Percentiles rank a stretch among this genome's conserved stretches.
Evolutionary conservation across 2,888 invertebrate genomes (phyloP).

Genomic region (Azorinus chamasolen): DNA sequence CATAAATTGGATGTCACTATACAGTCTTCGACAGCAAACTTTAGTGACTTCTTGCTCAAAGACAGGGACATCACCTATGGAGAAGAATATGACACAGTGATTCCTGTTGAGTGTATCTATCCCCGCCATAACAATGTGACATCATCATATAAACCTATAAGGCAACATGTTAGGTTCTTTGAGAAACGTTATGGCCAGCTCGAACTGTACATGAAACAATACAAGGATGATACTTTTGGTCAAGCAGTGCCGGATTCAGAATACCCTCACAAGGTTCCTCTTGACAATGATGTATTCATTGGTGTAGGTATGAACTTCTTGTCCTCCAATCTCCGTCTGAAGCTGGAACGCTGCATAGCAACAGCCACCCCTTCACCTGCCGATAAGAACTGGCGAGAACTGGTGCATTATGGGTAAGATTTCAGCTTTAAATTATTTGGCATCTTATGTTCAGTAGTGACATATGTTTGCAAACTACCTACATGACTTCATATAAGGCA

Average conservation of each 20-base stretch:
- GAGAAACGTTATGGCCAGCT: conserved; percentile 64
- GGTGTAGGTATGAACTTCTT: conserved; percentile 45
- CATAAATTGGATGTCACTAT: conserved; percentile 7
- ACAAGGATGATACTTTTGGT: conserved; percentile 35
- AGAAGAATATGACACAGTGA: conserved; percentile 55
- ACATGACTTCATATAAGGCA: too few species aligned
- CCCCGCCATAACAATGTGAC: conserved; percentile 48
- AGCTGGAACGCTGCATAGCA: conserved; percentile 61
- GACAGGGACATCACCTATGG: conserved; percentile 43
- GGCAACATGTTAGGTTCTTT: conserved; percentile 59
- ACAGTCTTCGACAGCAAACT: conserved; percentile 7
- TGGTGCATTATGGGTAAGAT: conserved; percentile 61
- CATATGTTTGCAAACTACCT: too few species aligned
- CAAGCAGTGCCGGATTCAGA: conserved; percentile 24
- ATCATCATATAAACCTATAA: conserved; percentile 52
- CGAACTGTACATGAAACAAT: conserved; percentile 59
- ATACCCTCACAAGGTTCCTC: conserved; percentile 45
- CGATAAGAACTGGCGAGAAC: conserved; percentile 53
- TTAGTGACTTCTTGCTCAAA: neutral
- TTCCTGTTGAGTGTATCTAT: conserved; percentile 67
- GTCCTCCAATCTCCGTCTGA: conserved; percentile 34
- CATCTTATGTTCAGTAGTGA: too few species aligned
- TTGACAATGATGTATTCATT: conserved; percentile 59
- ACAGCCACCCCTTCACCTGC: conserved; percentile 59
- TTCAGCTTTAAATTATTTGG: too few species aligned